Percentiles rank a stretch among this genome's conserved stretches.
These are phyloP conservation scores for Petrocephalus schoutedeni DNA, from an alignment of 2,797 vertebrate genomes.

Conservation along the genomic window DNA sequence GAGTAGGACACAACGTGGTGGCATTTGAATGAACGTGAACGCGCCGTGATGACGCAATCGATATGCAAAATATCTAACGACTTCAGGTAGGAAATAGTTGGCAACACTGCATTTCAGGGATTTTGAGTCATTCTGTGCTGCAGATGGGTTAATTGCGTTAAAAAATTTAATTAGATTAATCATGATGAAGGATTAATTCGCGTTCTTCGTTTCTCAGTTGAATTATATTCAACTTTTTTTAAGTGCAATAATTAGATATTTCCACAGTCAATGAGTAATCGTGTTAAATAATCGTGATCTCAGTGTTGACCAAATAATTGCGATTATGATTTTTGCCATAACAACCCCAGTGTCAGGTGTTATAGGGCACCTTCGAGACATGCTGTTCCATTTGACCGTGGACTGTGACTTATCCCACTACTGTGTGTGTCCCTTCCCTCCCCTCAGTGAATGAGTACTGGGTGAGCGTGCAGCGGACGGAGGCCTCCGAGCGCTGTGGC, in stretches of 20 bases:
- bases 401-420: background rate
- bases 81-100: no score
- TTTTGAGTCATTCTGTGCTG: no score
- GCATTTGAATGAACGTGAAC: no score
- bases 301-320: background rate
- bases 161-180: no score
- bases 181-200: no score
- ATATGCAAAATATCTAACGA: no score
- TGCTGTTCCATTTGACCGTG: background rate
- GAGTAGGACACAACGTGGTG: no score
- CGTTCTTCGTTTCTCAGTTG: background rate
- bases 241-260: background rate
- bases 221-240: background rate
- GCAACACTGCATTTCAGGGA: no score
- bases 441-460: slow-evolving; percentile 79
- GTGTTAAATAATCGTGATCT: background rate
- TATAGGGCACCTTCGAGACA: background rate
- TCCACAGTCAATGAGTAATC: background rate
- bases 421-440: background rate
- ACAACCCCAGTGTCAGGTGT: background rate
- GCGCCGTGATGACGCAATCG: no score
- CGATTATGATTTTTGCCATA: background rate
- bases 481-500: slow-evolving; percentile 82
- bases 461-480: slow-evolving; percentile 82
- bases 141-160: no score